Percentiles rank a stretch among this genome's conserved stretches.
Evolutionary conservation across 2,797 vertebrate species (phyloP).

Genomic region (Melanotaenia parkinsoni): DNA sequence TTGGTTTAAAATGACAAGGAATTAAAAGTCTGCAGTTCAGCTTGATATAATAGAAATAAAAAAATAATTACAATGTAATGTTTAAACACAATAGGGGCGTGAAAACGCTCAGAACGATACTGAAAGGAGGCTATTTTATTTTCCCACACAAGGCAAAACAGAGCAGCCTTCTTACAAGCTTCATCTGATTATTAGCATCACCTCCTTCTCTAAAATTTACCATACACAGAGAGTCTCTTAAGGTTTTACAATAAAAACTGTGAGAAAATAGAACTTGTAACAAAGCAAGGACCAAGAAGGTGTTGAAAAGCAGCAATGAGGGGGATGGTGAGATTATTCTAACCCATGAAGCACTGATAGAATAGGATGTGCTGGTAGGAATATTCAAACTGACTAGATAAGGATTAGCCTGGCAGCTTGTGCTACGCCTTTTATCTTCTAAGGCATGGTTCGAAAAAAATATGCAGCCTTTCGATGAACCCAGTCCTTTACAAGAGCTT

Average conservation of each 20-base stretch:
- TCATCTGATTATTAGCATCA: conserved; percentile 56
- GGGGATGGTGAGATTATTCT: conserved; percentile 44
- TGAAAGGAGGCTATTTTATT: conserved; percentile 53
- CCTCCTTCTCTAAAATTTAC: conserved; percentile 47
- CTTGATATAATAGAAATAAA: conserved; percentile 43
- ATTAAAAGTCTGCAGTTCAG: conserved; percentile 27
- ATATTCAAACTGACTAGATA: conserved; percentile 66
- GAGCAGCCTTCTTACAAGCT: conserved; percentile 59
- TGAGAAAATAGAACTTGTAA: conserved; percentile 59
- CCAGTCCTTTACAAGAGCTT: conserved; percentile 58
- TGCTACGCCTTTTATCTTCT: conserved; percentile 71
- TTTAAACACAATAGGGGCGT: conserved; percentile 33
- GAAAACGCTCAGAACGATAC: conserved; percentile 32
- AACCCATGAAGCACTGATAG: conserved; percentile 43
- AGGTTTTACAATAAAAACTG: conserved; percentile 53
- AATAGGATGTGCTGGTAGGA: conserved; percentile 39
- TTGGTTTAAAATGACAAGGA: not conserved
- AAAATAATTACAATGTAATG: conserved; percentile 43
- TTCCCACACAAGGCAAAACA: conserved; percentile 47
- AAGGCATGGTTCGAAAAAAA: conserved; percentile 37
- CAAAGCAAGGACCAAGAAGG: conserved; percentile 36
- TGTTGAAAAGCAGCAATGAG: conserved; percentile 21
- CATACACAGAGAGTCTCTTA: conserved; percentile 60
- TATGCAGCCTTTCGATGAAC: conserved; percentile 77
- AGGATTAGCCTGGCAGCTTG: conserved; percentile 69